Conservation (phyloP, 1,140 invertebrate species). For the Trissolcus basalis region DNA sequence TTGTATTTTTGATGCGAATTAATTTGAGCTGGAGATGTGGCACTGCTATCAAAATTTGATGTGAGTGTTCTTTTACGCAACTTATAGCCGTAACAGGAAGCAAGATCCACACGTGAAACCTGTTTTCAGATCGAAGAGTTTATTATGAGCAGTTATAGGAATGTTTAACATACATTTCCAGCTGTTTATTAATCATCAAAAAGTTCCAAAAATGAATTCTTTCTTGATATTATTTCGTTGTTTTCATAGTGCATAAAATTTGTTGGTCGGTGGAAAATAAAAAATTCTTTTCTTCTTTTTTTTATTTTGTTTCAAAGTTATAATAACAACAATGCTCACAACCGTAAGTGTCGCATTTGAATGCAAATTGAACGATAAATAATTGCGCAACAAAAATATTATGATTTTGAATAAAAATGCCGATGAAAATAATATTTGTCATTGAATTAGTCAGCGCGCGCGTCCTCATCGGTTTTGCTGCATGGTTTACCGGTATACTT, state of each 20-base stretch:
- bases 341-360: too few species aligned
- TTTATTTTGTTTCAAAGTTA: too few species aligned
- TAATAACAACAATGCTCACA: too few species aligned
- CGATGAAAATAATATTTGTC: conserved; percentile 14
- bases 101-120: conserved; percentile 45
- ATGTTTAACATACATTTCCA: too few species aligned
- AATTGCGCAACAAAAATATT: conserved; percentile 2
- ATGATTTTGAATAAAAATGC: conserved; percentile 2
- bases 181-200: too few species aligned
- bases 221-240: too few species aligned
- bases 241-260: too few species aligned
- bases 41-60: conserved; percentile 47
- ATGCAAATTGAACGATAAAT: conserved; percentile 6
- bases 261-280: too few species aligned
- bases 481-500: conserved; percentile 16
- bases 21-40: conserved; percentile 23
- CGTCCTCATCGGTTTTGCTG: conserved; percentile 6
- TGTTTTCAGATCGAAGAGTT: conserved; percentile 23
- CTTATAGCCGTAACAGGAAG: conserved; percentile 36
- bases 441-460: conserved; percentile 10
- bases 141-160: too few species aligned
- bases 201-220: too few species aligned
- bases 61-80: conserved; percentile 55
- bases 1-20: not conserved
- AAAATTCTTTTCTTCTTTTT: too few species aligned